phyloP scores from a whole-genome alignment of 2,888 invertebrate species.

The Pyrrhosoma nymphula region DNA sequence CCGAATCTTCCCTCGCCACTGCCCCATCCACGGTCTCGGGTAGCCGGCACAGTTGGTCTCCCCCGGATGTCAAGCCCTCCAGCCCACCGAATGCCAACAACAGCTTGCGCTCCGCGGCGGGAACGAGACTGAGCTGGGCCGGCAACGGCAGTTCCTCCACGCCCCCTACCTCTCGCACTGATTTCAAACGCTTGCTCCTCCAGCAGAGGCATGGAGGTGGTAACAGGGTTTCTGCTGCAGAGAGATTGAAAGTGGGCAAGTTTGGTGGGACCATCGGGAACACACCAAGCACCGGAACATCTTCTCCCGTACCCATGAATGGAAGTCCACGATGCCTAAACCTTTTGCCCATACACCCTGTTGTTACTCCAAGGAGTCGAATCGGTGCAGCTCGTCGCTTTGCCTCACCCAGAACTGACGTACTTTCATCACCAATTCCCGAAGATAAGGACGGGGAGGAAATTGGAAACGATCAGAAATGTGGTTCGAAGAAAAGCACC shows the following conservation, averaged over 20 bases:
- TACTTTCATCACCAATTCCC: conserved; percentile 91
- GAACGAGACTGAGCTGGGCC: conserved; percentile 78
- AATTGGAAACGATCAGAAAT: conserved; percentile 74
- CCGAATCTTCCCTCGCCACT: conserved; percentile 78
- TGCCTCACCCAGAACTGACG: conserved; percentile 88
- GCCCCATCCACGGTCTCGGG: conserved; percentile 69
- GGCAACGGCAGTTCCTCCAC: conserved; percentile 73
- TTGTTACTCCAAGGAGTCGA: conserved; percentile 79
- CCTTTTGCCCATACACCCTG: conserved; percentile 80
- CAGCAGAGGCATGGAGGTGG: conserved; percentile 86
- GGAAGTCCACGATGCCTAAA: conserved; percentile 20
- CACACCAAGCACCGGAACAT: neutral
- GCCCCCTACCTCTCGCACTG: conserved; percentile 88
- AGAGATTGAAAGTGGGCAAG: conserved; percentile 84
- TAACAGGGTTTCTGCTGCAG: conserved; percentile 87
- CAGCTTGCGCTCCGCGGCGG: conserved; percentile 76
- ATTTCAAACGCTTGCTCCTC: conserved; percentile 89
- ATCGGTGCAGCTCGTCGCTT: conserved; percentile 87
- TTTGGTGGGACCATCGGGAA: conserved; percentile 37
- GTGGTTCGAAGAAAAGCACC: neutral
- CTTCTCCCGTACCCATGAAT: neutral
- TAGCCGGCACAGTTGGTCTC: conserved; percentile 84
- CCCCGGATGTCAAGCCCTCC: conserved; percentile 75
- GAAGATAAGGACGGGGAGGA: conserved; percentile 91
- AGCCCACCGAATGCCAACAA: conserved; percentile 74